Conservation (phyloP, 2,113 vertebrate genomes). For the Chloroceryle aenea region DNA sequence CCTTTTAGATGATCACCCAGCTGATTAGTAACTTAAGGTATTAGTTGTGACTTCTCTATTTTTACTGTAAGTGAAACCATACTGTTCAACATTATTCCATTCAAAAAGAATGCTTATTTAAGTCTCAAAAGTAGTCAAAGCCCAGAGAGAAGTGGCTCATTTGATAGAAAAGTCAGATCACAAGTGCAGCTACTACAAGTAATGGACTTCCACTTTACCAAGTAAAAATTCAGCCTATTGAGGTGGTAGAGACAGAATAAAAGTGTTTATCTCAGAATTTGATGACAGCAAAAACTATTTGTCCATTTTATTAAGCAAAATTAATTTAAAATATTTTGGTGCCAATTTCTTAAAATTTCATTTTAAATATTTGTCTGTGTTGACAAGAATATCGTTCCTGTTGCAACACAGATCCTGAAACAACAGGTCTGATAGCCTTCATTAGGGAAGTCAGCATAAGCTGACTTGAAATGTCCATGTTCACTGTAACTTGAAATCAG, state of each 20-base stretch:
- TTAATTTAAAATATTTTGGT: background rate
- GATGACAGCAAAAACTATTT: background rate
- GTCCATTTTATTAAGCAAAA: background rate
- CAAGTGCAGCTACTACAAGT: background rate
- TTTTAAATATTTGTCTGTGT: background rate
- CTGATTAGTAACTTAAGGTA: background rate
- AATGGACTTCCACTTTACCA: background rate
- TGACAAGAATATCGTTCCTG: background rate
- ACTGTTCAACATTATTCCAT: background rate
- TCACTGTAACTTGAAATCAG: background rate
- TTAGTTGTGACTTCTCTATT: background rate
- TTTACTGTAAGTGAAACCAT: background rate
- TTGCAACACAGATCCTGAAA: background rate
- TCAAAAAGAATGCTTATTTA: background rate
- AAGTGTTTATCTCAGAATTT: background rate
- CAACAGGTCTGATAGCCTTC: background rate
- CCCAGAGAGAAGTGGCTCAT: background rate
- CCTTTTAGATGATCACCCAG: background rate
- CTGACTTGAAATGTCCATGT: background rate
- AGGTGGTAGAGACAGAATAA: rapidly evolving
- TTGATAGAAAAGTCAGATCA: background rate
- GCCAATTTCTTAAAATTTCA: background rate
- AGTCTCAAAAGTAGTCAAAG: background rate
- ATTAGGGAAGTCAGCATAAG: background rate
- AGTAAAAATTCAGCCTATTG: background rate